Evolutionary conservation across 2,888 invertebrate species (phyloP), one percentile per base, ranked within the genome.

Genomic region (Formica aserva): DNA sequence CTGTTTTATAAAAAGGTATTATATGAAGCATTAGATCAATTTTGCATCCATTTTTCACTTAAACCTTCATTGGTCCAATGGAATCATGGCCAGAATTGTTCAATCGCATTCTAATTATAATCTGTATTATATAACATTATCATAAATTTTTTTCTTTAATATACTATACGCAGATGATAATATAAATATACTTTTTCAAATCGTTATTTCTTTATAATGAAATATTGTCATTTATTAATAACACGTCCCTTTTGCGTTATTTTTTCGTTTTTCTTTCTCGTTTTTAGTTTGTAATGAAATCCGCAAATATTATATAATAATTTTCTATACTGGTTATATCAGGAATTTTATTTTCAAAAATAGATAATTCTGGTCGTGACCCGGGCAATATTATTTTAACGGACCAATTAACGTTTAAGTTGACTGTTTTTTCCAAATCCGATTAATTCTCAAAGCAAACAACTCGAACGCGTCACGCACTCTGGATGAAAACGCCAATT

Each of bases 361-460:
- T 60, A 69, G 35, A 26, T 26, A 60, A 80, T 65, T 69, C 45
- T 18, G 69, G 45, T 80, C 71, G 60, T 78, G 78, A 80, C 60
- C 26, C 71, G 11, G 13, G 13, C 55, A 38, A 66, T 67, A 22
- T 45, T 45, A 60, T 71, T 80, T 69, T 35, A 35, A 71, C 15
- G 60, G 55, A 35, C 78, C 60, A 60, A 69, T 78, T 78, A 60
- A 71, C 35, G 35, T 35, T 78, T 32, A 57, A 41, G 41, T 71
- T 35, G 71, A 60, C 71, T 71, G 69, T 71, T 60, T 69, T 69
- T 69, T 45, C 9, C 71, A 71, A 71, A 71, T 71, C 22, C 71
- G 26, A 60, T 80, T 80, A 71, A 80, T 35, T 69, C 22, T 45
- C 45, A 60, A 48, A 71, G 18, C 45, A 60, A 71, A 66, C 29